Percentiles rank a stretch among this genome's conserved stretches.
These are phyloP conservation scores for Eucidaris tribuloides DNA, from an alignment of 35 echinoderm and acorn worm genomes.

Conservation along the genomic window DNA sequence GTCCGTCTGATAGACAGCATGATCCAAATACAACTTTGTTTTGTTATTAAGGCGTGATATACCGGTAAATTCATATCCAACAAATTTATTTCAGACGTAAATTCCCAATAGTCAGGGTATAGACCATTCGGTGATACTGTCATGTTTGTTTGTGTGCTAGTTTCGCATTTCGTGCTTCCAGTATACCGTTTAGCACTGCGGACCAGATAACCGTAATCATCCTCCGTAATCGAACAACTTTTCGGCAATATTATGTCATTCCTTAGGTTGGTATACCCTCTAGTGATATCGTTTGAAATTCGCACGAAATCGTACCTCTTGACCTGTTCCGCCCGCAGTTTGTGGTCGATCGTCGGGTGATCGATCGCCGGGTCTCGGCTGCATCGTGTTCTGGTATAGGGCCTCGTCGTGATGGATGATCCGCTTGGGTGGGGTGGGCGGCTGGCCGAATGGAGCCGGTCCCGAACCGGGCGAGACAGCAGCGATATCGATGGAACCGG, in stretches of 20 bases:
- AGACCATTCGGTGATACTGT: too few species aligned
- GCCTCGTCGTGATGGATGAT: neutral
- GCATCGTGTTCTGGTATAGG: conserved; percentile 6
- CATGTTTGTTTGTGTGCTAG: too few species aligned
- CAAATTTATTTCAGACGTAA: too few species aligned
- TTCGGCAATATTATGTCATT: neutral
- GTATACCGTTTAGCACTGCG: neutral
- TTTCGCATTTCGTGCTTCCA: too few species aligned
- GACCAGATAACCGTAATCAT: conserved; percentile 15
- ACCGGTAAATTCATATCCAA: too few species aligned
- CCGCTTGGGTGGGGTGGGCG: neutral
- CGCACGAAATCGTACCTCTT: conserved; percentile 14
- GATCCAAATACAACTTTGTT: too few species aligned
- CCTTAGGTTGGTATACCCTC: conserved; percentile 6
- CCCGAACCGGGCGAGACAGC: too few species aligned
- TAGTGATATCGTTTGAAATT: conserved; percentile 5
- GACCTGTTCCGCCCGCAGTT: neutral
- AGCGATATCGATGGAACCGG: neutral
- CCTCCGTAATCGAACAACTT: neutral
- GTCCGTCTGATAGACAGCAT: too few species aligned
- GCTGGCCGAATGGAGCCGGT: neutral
- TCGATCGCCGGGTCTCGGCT: neutral
- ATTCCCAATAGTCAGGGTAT: too few species aligned
- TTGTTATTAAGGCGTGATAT: too few species aligned
- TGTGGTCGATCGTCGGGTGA: neutral